Base-by-base conservation (phyloP, 2,888 invertebrate genomes). In the Drosophila conformis region DNA sequence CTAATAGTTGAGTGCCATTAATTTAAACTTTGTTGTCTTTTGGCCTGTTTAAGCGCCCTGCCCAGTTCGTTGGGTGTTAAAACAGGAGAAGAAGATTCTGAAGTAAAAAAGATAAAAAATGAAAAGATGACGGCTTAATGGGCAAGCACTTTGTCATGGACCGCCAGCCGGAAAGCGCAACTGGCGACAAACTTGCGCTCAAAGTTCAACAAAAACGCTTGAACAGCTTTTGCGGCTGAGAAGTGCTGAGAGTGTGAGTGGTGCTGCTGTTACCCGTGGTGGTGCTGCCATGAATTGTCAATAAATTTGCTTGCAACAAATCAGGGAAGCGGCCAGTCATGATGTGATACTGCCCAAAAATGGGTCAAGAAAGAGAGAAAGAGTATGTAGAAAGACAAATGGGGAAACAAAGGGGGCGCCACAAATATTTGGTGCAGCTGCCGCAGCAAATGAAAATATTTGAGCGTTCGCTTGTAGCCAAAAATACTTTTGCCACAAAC, bases 1-100 rank as follows among this genome's bases (percentile, higher is more conserved):
- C 83, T 87, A 87, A 87, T 87, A 87, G 90, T 90, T 86, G 83
- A 87, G 83, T 83, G 89, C 83, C 87, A 87, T 90, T 90, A 88
- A 90, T 87, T 87, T 87, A 82, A 87, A 90, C 90, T 87, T 87
- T 86, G 78, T 80, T 80, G 80, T 78, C 75, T 80, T 78, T 76
- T 70, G 70, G 81, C 70, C 69, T 58, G 67, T 60, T 78, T 46
- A 42, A 69, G 35, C 42, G 15, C 21, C 56, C 40, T 11, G 18
- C 36, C 25, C 13, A 8, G 31, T 49, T 8, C 18, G 18, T n/a
- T 54, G 69, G 53, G 48, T 60, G 69, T 76, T 78, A 73, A 81
- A 67, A 54, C 36, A n/a, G 21, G 40, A 29, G 33, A 49, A 36
- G 48, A 36, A 33, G 29, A 21, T 31, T 11, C 29, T n/a, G 15